Evolutionary conservation across 2,888 invertebrate species (phyloP).

Genomic region (Caenorhabditis zanzibari): DNA sequence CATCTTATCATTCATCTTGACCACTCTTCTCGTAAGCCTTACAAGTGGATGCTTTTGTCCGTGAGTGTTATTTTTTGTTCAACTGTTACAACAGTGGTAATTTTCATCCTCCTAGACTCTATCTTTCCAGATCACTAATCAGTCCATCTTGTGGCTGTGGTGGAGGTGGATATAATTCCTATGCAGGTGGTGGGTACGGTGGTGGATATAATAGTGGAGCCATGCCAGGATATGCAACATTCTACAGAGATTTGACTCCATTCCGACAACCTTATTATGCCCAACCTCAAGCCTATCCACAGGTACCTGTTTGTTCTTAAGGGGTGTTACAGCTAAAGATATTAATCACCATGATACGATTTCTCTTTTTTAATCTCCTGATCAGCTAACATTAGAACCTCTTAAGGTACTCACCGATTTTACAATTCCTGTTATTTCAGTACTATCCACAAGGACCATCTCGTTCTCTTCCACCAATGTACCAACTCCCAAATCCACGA

Average conservation of each 20-base stretch:
- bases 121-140: slow-evolving; percentile 45
- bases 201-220: slow-evolving; percentile 34
- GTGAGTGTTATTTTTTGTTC: slow-evolving; percentile 29
- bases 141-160: slow-evolving; percentile 63
- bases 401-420: too few relatives aligned
- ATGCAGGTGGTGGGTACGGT: slow-evolving; percentile 47
- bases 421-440: slow-evolving; percentile 4
- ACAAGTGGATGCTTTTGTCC: slow-evolving; percentile 58
- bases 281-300: slow-evolving; percentile 35
- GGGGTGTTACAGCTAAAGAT: background rate
- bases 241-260: slow-evolving; percentile 66
- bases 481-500: slow-evolving; percentile 56
- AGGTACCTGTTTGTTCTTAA: background rate
- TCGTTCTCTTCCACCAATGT: slow-evolving; percentile 58
- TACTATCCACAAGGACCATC: slow-evolving; percentile 50
- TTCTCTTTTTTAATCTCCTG: too few relatives aligned
- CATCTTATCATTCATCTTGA: background rate
- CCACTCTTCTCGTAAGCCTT: slow-evolving; percentile 16
- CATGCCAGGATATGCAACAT: slow-evolving; percentile 42
- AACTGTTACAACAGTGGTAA: background rate
- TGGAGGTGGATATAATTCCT: slow-evolving; percentile 48
- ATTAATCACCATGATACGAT: slow-evolving; percentile 11
- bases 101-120: background rate
- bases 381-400: too few relatives aligned
- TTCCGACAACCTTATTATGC: slow-evolving; percentile 57